Conservation (phyloP, 2,888 invertebrate species). For the Leptothorax acervorum region DNA sequence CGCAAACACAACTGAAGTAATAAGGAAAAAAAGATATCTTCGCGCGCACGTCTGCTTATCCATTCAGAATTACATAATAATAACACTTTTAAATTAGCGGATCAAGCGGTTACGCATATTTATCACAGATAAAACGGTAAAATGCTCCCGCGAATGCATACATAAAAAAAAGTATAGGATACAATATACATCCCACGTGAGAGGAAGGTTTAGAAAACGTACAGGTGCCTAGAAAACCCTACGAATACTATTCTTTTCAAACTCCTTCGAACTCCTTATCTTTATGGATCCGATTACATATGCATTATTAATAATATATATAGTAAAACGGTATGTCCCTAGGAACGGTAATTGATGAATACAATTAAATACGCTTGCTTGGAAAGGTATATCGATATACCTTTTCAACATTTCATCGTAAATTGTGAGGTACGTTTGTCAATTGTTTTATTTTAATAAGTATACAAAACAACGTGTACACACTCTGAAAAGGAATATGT, state of each 20-base stretch:
- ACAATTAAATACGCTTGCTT: constrained; percentile 20
- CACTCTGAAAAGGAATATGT: constrained; percentile 12
- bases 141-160: neutral
- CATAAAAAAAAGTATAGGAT: neutral
- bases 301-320: constrained; percentile 24
- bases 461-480: constrained; percentile 28
- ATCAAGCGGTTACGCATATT: neutral
- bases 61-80: constrained; percentile 6
- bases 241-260: neutral
- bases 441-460: constrained; percentile 27
- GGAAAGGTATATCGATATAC: neutral
- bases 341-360: constrained; percentile 36
- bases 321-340: constrained; percentile 2
- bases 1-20: neutral
- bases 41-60: neutral
- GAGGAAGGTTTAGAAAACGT: neutral
- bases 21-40: neutral
- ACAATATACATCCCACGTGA: neutral
- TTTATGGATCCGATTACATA: constrained; percentile 21
- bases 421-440: constrained; percentile 23
- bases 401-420: constrained; percentile 8
- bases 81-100: neutral
- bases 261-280: neutral
- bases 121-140: constrained; percentile 30
- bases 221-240: constrained; percentile 8